These are phyloP conservation scores for Antennarius maculatus DNA, from an alignment of 2,797 vertebrate species.

Conservation along the genomic window DNA sequence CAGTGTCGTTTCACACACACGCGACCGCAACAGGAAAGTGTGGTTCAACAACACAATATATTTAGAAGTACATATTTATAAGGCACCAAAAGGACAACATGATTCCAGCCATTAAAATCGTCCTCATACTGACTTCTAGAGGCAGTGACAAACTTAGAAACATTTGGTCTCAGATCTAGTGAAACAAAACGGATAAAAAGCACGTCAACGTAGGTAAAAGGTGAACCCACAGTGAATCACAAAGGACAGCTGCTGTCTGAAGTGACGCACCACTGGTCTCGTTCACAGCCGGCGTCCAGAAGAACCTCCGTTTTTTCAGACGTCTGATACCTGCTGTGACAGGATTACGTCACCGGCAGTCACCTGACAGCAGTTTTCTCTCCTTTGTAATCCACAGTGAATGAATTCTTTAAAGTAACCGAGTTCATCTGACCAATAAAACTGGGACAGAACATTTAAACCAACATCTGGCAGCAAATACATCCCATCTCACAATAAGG, in stretches of 20 bases:
- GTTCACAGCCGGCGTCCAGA: no score
- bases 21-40: constrained; percentile 11
- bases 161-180: constrained; percentile 72
- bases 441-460: constrained; percentile 70
- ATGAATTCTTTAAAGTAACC: constrained; percentile 44
- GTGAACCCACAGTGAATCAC: constrained; percentile 41
- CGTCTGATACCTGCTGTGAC: constrained; percentile 32
- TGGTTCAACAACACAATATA: constrained; percentile 56
- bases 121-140: constrained; percentile 53
- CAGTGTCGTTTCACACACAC: constrained; percentile 11
- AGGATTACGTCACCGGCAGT: no score
- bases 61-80: constrained; percentile 63
- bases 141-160: constrained; percentile 67
- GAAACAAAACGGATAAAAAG: constrained; percentile 52
- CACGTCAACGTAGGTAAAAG: constrained; percentile 27
- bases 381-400: constrained; percentile 39
- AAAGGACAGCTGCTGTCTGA: constrained; percentile 15
- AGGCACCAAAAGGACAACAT: constrained; percentile 60
- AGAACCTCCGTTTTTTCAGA: no score
- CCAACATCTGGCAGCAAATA: constrained; percentile 38
- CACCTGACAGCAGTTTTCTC: constrained; percentile 20
- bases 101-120: constrained; percentile 30
- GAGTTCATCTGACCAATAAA: constrained; percentile 79
- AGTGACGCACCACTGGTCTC: background rate
- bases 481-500: constrained; percentile 41